Evolutionary conservation across 2,113 vertebrate species (phyloP).

Genomic region (Hiodon alosoides): DNA sequence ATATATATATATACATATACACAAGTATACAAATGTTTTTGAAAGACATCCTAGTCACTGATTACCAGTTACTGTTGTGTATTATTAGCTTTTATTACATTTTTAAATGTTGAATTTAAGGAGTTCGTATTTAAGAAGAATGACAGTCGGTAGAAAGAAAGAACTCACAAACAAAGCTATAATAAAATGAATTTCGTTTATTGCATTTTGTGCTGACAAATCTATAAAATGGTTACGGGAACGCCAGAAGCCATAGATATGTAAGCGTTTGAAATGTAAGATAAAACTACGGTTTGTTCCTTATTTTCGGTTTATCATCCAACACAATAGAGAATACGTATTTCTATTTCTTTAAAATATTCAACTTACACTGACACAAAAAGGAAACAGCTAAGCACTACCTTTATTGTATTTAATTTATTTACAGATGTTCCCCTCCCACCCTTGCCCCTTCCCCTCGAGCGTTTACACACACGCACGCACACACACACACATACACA

Average conservation of each 20-base stretch:
- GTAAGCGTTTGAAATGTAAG: constrained; percentile 93
- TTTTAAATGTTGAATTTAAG: too few species aligned
- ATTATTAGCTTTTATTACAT: too few species aligned
- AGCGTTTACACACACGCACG: constrained; percentile 47
- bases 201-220: constrained; percentile 99
- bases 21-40: too few species aligned
- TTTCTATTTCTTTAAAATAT: constrained; percentile 63
- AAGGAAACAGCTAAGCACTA: constrained; percentile 87
- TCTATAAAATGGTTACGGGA: constrained; percentile 95
- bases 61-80: too few species aligned
- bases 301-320: constrained; percentile 65
- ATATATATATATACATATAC: too few species aligned
- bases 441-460: constrained; percentile 39
- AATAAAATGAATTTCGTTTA: constrained; percentile 97
- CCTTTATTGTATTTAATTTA: constrained; percentile 69
- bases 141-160: constrained; percentile 42
- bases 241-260: constrained; percentile 88
- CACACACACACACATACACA: constrained; percentile 56
- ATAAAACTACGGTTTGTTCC: constrained; percentile 74
- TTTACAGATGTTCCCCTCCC: constrained; percentile 69
- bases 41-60: too few species aligned
- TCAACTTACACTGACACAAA: constrained; percentile 75
- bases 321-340: constrained; percentile 76
- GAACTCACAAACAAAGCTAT: constrained; percentile 59
- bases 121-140: too few species aligned